Conservation (phyloP, 2,797 vertebrate genomes). For the Molossus alvarezi region DNA sequence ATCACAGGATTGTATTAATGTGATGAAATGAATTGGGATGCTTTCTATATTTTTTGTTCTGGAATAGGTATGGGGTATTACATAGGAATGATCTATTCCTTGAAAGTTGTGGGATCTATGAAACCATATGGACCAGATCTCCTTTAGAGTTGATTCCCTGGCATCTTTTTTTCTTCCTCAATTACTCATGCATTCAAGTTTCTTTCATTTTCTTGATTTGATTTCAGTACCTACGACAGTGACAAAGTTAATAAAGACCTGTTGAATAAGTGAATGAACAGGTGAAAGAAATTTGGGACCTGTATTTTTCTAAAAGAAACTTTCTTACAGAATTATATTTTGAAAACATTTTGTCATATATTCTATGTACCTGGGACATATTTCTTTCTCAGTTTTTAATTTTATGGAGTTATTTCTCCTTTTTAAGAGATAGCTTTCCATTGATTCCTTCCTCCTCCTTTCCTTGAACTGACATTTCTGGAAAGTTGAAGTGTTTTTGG, state of each 20-base stretch:
- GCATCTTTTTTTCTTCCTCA: neutral
- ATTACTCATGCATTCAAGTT: neutral
- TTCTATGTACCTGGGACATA: neutral
- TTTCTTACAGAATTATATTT: conserved; percentile 23
- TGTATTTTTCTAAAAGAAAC: conserved; percentile 39
- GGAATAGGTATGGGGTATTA: neutral
- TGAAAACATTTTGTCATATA: neutral
- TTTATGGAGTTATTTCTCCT: neutral
- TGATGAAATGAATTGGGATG: neutral
- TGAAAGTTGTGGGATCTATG: neutral
- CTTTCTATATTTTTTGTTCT: neutral
- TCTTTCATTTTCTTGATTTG: conserved; percentile 45
- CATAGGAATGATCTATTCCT: neutral
- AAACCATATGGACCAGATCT: neutral
- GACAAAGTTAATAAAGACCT: neutral
- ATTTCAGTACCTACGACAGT: conserved; percentile 26
- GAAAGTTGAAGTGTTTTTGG: conserved; percentile 15
- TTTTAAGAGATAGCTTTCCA: neutral
- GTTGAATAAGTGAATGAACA: neutral
- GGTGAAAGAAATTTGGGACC: conserved; percentile 7
- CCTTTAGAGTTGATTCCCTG: neutral
- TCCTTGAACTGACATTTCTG: neutral
- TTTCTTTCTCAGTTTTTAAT: conserved; percentile 13
- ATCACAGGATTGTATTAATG: neutral
- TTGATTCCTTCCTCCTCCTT: neutral